A percentile compares a stretch with the other conserved stretches of the same genome.
Conservation (phyloP, 2,113 vertebrate genomes). For the Podilymbus podiceps region DNA sequence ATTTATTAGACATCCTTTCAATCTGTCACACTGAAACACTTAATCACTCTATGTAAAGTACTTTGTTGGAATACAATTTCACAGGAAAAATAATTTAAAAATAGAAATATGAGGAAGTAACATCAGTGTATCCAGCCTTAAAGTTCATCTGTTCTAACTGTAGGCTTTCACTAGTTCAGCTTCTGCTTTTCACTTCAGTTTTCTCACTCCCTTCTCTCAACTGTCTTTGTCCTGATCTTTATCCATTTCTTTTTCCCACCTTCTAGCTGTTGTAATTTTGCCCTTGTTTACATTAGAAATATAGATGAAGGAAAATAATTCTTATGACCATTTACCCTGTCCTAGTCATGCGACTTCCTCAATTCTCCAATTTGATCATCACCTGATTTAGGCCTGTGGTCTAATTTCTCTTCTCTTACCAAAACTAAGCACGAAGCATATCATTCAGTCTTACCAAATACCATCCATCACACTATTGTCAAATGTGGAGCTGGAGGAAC, state of each 20-base stretch:
- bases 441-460: neutral
- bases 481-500: neutral
- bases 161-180: constrained; percentile 34
- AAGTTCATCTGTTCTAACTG: neutral
- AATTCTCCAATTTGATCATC: neutral
- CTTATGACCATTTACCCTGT: neutral
- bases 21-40: neutral
- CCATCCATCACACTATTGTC: neutral
- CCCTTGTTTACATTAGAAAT: neutral
- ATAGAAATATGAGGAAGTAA: neutral
- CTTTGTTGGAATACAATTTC: neutral
- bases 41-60: neutral
- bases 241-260: neutral
- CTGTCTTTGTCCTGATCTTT: neutral
- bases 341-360: neutral
- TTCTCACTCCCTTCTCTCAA: neutral
- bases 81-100: neutral
- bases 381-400: neutral
- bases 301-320: neutral
- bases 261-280: neutral
- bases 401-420: neutral
- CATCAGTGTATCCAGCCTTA: neutral
- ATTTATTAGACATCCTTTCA: neutral
- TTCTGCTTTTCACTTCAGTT: constrained; percentile 50
- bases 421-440: neutral